phyloP scores from a whole-genome alignment of 2,888 invertebrate genomes.

The Cybosia mesomella region DNA sequence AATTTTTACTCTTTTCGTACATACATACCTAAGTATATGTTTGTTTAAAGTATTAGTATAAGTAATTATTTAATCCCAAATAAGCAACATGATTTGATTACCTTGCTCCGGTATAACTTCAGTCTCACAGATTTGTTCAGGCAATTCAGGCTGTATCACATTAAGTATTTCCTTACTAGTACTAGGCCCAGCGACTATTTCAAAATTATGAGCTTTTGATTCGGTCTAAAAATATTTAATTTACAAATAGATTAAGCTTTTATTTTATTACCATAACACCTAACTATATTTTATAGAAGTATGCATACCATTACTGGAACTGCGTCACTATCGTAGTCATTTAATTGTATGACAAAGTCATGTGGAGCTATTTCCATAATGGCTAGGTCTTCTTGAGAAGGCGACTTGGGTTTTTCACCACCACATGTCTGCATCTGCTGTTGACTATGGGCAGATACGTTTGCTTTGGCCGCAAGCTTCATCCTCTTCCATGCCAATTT shows the following conservation, averaged over 20 bases:
- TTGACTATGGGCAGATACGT: conserved; percentile 17
- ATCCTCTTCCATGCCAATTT: conserved; percentile 20
- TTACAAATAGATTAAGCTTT: background rate
- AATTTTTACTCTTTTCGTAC: no score
- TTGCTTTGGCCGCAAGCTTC: conserved; percentile 18
- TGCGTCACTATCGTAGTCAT: conserved; percentile 16
- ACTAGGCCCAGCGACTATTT: no score
- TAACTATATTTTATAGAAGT: background rate
- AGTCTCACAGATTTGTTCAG: no score
- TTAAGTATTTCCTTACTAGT: no score
- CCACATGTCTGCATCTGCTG: background rate
- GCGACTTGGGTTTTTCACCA: conserved; percentile 17
- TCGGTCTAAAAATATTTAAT: no score
- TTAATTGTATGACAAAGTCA: background rate
- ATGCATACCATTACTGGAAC: background rate
- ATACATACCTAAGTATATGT: no score
- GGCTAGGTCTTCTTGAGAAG: conserved; percentile 5
- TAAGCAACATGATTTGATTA: no score
- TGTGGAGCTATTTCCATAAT: background rate
- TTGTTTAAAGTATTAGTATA: no score
- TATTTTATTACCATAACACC: background rate
- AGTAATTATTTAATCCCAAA: no score
- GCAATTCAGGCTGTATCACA: no score
- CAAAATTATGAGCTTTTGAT: no score
- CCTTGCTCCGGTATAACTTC: no score